Evolutionary conservation across 2,888 invertebrate species (phyloP), one percentile per base, ranked within the genome.

Genomic region (Tromatobia lineatoria): DNA sequence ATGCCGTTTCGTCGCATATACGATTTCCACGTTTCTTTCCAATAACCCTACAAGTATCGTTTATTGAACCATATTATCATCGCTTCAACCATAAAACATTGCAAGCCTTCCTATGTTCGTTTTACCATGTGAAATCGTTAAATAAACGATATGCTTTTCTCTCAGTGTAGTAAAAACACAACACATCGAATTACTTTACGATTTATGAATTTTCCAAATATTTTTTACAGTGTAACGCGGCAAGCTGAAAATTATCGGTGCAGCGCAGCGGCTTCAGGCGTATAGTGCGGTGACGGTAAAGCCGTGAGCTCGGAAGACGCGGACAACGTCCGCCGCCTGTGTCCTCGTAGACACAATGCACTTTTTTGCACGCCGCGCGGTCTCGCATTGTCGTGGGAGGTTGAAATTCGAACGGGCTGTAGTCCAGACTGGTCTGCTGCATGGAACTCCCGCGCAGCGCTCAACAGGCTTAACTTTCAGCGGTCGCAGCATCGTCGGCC

Each of bases 381-480:
- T n/a, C 77, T 84, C 87, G 89, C 91, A 93, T 93, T 92, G 91
- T 93, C 91, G 92, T 91, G 92, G 91, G 92, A 92, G 91, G 90
- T 90, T 91, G 90, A 91, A 91, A 92, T 92, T 92, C 89, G 88
- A 91, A 90, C 89, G 88, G 87, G 87, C 76, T 57, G 67, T 45
- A 45, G 61, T 75, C 80, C 47, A 66, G 85, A 67, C 80, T 76
- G 57, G 74, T 47, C 45, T 69, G 71, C 45, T 69, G 71, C 80
- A 50, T 7, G 25, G 13, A 13, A 80, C 86, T 85, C 64, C 64
- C 80, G 82, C 82, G 82, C 81, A 76, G 69, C 57, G 42, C 57
- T 15, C 11, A 64, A 47, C 70, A 64, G 71, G 73, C 80, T n/a
- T n/a, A 66, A 71, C 20, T 38, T 73, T 71, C 73, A 70, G 75